Conservation (phyloP, 2,888 invertebrate species). For the Orthonevra nobilis region DNA sequence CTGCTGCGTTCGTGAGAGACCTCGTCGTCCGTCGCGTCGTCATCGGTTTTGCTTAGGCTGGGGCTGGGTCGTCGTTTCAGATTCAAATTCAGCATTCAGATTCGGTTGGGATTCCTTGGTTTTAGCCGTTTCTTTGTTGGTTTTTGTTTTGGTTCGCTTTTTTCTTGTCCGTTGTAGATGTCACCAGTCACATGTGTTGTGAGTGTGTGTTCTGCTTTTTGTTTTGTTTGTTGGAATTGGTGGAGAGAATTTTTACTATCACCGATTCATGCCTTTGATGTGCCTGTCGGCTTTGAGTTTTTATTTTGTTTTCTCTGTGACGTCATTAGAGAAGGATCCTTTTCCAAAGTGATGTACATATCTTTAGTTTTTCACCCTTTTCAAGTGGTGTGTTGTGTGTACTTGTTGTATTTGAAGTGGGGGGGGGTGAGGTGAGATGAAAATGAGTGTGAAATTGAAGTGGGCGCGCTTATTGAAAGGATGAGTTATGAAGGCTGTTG, state of each 20-base stretch:
- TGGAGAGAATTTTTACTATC: conserved; percentile 50
- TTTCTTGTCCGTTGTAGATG: conserved; percentile 37
- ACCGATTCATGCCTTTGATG: conserved; percentile 45
- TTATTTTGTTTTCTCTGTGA: conserved; percentile 31
- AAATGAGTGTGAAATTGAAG: conserved; percentile 64
- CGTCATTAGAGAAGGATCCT: conserved; percentile 64
- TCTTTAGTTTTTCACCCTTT: conserved; percentile 61
- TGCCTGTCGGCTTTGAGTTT: conserved; percentile 1
- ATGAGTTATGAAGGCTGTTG: conserved; percentile 41
- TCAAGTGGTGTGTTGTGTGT: conserved; percentile 1
- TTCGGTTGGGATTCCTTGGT: conserved; percentile 26
- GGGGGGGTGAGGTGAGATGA: too few relatives aligned
- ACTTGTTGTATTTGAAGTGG: conserved; percentile 44
- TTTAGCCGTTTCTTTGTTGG: conserved; percentile 14
- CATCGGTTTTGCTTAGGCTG: too few relatives aligned
- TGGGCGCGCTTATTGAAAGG: conserved; percentile 38
- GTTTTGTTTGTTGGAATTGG: conserved; percentile 7
- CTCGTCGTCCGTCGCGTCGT: conserved; percentile 45
- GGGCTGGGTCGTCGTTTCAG: background rate
- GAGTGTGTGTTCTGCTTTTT: conserved; percentile 43
- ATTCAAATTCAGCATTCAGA: too few relatives aligned
- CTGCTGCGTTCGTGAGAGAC: conserved; percentile 62
- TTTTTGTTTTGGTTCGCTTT: conserved; percentile 68
- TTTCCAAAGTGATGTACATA: conserved; percentile 32
- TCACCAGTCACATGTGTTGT: conserved; percentile 65